A percentile compares a stretch with the other conserved stretches of the same genome.
phyloP scores from a whole-genome alignment of 2,797 vertebrate species.

The Typhlichthys subterraneus region DNA sequence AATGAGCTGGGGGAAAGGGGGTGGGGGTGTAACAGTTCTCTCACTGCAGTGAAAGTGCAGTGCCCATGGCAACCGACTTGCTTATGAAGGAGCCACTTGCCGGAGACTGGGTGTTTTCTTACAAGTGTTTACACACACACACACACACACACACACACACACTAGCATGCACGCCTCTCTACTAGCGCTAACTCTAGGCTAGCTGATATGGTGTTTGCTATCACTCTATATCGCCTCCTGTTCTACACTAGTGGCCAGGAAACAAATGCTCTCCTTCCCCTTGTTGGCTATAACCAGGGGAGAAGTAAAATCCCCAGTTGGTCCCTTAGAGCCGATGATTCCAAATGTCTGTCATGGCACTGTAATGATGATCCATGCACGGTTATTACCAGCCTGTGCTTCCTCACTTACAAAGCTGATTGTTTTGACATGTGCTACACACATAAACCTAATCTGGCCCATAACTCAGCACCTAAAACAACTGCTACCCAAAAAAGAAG shows the following conservation, averaged over 20 bases:
- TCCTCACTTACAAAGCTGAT: conserved; percentile 61
- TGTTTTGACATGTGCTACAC: conserved; percentile 67
- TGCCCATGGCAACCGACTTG: neutral
- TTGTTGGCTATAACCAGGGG: conserved; percentile 1
- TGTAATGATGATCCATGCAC: conserved; percentile 70
- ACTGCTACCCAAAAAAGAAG: conserved; percentile 1
- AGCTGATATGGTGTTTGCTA: neutral
- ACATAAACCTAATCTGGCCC: conserved; percentile 60
- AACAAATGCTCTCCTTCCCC: conserved; percentile 33
- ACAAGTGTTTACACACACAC: neutral
- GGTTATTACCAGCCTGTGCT: conserved; percentile 57
- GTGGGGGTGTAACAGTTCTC: neutral
- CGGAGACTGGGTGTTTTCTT: neutral
- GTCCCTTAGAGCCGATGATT: conserved; percentile 47
- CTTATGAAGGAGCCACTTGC: neutral
- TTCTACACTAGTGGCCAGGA: neutral
- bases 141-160: conserved; percentile 2
- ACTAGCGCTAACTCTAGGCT: too few relatives aligned
- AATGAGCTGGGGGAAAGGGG: conserved; percentile 18
- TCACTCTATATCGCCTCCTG: too few relatives aligned
- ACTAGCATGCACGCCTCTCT: neutral
- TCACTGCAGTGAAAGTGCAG: neutral
- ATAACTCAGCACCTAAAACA: conserved; percentile 53
- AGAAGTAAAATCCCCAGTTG: conserved; percentile 35
- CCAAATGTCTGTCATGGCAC: conserved; percentile 56